Evolutionary conservation across 1,140 invertebrate genomes (phyloP).

Genomic region (Diorhabda sublineata): DNA sequence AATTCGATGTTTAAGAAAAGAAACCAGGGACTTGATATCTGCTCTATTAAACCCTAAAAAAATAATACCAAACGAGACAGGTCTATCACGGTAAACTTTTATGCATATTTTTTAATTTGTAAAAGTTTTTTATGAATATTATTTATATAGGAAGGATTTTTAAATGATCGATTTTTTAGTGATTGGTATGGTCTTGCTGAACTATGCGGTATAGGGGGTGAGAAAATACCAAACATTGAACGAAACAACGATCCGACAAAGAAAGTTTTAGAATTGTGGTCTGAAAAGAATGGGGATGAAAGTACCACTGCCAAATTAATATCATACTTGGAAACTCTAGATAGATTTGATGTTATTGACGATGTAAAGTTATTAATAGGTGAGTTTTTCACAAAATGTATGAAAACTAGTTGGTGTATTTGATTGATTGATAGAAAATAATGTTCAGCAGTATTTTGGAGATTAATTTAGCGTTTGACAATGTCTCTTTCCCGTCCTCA

Average conservation of each 20-base stretch:
- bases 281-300: constrained; percentile 42
- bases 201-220: constrained; percentile 50
- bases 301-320: constrained; percentile 53
- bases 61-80: constrained; percentile 54
- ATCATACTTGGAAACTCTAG: constrained; percentile 54
- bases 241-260: constrained; percentile 51
- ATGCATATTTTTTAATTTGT: neutral
- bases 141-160: neutral
- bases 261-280: constrained; percentile 52
- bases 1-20: constrained; percentile 7
- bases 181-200: constrained; percentile 67
- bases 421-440: no score
- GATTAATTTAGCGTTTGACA: neutral
- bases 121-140: neutral
- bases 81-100: constrained; percentile 51
- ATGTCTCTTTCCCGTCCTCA: neutral
- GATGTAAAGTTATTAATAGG: constrained; percentile 56
- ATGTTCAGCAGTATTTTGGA: neutral
- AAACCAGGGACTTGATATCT: constrained; percentile 50
- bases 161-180: constrained; percentile 43
- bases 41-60: constrained; percentile 58
- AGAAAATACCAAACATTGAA: constrained; percentile 49
- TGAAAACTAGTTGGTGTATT: no score
- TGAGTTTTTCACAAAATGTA: constrained; percentile 40
- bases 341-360: constrained; percentile 63